Percentiles rank a stretch among this genome's conserved stretches.
Conservation (phyloP, 2,888 invertebrate genomes). For the Steinernema hermaphroditum region DNA sequence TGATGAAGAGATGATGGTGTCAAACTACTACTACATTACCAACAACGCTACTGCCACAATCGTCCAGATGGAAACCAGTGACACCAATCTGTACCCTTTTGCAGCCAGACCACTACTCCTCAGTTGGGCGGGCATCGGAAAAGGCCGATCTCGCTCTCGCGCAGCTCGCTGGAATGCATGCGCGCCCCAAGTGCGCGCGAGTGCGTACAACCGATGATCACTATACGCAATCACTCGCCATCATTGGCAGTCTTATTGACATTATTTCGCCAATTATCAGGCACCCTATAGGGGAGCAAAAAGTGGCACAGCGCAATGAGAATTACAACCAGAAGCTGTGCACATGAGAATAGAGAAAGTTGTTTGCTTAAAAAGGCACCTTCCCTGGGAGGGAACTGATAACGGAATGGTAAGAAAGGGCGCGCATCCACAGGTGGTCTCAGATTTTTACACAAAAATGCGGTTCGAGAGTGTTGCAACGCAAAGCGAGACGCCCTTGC, state of each 20-base stretch:
- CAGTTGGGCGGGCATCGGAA: conserved; percentile 23
- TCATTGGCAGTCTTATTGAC: conserved; percentile 11
- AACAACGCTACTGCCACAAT: conserved; percentile 27
- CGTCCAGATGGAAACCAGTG: conserved; percentile 19
- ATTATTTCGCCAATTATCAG: neutral
- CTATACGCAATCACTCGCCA: conserved; percentile 21
- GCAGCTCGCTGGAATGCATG: conserved; percentile 20
- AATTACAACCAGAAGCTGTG: neutral
- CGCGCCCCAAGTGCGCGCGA: conserved; percentile 8
- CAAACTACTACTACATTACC: conserved; percentile 28
- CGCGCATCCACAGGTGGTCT: conserved; percentile 26
- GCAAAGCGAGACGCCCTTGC: conserved; percentile 21
- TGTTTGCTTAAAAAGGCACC: neutral
- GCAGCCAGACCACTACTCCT: conserved; percentile 27
- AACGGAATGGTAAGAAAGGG: neutral
- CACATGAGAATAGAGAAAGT: neutral
- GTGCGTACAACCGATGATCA: conserved; percentile 21
- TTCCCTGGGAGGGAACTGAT: conserved; percentile 1
- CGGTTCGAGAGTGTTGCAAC: conserved; percentile 20
- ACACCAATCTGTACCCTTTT: conserved; percentile 29
- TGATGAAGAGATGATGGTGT: conserved; percentile 26
- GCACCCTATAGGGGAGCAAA: neutral
- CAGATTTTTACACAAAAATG: conserved; percentile 10
- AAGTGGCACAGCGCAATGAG: neutral
- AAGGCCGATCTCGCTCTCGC: conserved; percentile 12